Evolutionary conservation across 2,888 invertebrate genomes (phyloP), one percentile per base, ranked within the genome.

Genomic region (Tridacna crocea): DNA sequence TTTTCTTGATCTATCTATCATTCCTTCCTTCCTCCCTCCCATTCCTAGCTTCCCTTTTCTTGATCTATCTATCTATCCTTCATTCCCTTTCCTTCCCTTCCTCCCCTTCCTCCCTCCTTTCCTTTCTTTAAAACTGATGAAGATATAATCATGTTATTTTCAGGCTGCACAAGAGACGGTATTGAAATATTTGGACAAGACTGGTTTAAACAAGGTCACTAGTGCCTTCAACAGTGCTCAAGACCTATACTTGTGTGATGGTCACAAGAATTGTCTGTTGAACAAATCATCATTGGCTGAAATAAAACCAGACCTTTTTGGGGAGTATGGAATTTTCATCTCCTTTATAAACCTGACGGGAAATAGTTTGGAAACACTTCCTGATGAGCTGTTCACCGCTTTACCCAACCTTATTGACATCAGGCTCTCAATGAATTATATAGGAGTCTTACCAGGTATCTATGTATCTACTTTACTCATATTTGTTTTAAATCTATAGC

Each of bases 331-430:
- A 13, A 72, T 80, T 36, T 91, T 90, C 74, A 80, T 91, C 26
- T 87, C 86, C 47, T 89, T 90, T 19, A 60, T 92, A 6, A 83
- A 87, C 51, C 73, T 91, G 65, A 80, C 84, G 22, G 82, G 84
- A 68, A 91, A 91, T 76, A 75, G 87, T 17, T 60, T 92, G 2
- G 75, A 75, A 24, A 72, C 77, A 4, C 77, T 92, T 0, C 90
- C 90, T n/a, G 84, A 88, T 27, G 85, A 88, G 22, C 61, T 90
- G 65, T 91, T 92, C 66, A 75, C 61, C 15, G 75, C 72, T n/a
- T 88, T 92, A 66, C 84, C 87, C n/a, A 88, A 88, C 78, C 70
- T 92, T 36, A 80, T 87, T 22, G 89, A 89, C 74, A 81, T 90
- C 60, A 88, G 88, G 55, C 72, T 91, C 19, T 82, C 84, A 19